Conservation (phyloP, 2,113 vertebrate species). For the Scytalopus superciliaris region DNA sequence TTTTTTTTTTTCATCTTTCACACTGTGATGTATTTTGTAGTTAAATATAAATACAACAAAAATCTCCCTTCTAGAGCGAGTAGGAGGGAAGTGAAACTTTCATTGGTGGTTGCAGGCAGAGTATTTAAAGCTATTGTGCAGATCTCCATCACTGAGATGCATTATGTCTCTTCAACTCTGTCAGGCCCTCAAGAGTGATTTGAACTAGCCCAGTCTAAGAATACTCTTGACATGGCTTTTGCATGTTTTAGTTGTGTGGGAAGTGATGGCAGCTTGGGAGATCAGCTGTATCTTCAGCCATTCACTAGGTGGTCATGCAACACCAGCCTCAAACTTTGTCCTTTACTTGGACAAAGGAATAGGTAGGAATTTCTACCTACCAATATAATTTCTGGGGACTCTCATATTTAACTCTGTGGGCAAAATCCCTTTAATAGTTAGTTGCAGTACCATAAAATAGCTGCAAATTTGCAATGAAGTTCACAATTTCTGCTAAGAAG, state of each 20-base stretch:
- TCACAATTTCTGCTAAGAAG: neutral
- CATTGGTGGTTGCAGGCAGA: neutral
- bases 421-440: neutral
- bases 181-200: neutral
- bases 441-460: neutral
- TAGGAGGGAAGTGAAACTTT: neutral
- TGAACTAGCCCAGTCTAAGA: neutral
- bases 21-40: neutral
- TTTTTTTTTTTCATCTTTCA: neutral
- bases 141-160: neutral
- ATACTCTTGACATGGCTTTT: neutral
- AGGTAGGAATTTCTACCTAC: neutral
- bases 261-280: neutral
- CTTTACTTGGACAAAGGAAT: too few relatives aligned
- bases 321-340: neutral
- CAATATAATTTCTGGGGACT: neutral
- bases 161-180: neutral
- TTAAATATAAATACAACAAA: neutral
- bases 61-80: neutral
- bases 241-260: neutral
- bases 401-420: neutral
- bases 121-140: neutral
- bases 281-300: neutral
- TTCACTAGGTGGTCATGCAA: neutral
- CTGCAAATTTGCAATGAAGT: neutral